Conservation (phyloP, 2,888 invertebrate genomes). For the Xanthorhoe spadicearia region DNA sequence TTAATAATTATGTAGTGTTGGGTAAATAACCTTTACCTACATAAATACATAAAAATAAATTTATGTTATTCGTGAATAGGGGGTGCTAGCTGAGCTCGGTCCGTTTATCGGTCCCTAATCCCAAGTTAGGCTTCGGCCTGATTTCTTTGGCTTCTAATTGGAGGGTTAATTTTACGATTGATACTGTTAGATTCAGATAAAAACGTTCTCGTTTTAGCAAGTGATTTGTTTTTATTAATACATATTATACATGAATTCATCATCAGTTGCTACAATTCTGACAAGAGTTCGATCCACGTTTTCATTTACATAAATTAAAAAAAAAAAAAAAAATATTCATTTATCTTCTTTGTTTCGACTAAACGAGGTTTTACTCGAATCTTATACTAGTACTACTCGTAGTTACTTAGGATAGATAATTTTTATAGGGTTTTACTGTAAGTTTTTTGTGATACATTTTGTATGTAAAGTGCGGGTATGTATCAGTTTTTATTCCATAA, state of each 20-base stretch:
- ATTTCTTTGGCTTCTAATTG: conserved; percentile 49
- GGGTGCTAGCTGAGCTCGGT: conserved; percentile 18
- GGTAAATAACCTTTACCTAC: too few relatives aligned
- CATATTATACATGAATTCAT: too few relatives aligned
- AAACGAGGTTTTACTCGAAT: too few relatives aligned
- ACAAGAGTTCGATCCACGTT: too few relatives aligned
- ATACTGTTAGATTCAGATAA: conserved; percentile 36
- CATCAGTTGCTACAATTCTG: too few relatives aligned
- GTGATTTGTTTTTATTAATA: conserved; percentile 18
- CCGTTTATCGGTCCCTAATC: conserved; percentile 56
- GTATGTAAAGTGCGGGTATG: too few relatives aligned
- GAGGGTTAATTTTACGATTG: conserved; percentile 41
- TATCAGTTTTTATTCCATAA: not conserved
- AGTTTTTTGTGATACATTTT: not conserved
- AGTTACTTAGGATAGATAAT: too few relatives aligned
- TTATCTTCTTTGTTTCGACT: too few relatives aligned
- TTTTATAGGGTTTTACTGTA: not conserved
- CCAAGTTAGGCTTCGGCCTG: conserved; percentile 46
- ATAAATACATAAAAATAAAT: not conserved
- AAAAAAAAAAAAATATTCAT: too few relatives aligned
- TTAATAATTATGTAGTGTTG: not conserved
- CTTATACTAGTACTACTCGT: too few relatives aligned
- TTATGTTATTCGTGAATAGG: conserved; percentile 21
- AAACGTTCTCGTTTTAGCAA: conserved; percentile 23
- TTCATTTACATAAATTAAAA: too few relatives aligned